Conservation (phyloP, 2,113 vertebrate species). For the Thamnaconus septentrionalis region DNA sequence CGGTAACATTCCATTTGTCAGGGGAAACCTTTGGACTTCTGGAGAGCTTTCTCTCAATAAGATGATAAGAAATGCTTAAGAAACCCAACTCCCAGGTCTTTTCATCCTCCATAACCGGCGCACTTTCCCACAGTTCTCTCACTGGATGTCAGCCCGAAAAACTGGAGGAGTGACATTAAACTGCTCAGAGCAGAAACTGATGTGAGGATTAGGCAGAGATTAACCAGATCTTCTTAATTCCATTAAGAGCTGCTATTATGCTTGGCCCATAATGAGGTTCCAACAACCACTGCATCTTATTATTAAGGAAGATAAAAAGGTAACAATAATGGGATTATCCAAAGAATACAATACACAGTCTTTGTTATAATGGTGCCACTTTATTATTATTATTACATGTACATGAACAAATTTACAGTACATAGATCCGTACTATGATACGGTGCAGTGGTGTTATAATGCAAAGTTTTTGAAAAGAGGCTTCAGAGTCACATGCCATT, state of each 20-base stretch:
- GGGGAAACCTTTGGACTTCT: not conserved
- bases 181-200: constrained; percentile 46
- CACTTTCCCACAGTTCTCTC: constrained; percentile 3
- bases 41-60: not conserved
- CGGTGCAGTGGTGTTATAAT: too few species aligned
- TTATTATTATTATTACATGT: too few species aligned
- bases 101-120: constrained; percentile 5
- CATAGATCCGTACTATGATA: too few species aligned
- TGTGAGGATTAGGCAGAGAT: constrained; percentile 58
- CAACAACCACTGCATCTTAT: not conserved
- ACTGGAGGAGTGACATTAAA: constrained; percentile 35
- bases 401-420: not conserved
- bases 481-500: constrained; percentile 1
- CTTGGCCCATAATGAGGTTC: not conserved
- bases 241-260: constrained; percentile 34
- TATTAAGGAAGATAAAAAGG: not conserved
- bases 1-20: not conserved
- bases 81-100: not conserved
- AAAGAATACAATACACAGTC: not conserved
- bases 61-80: not conserved
- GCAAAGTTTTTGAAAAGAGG: not conserved
- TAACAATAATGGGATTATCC: not conserved
- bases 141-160: constrained; percentile 12
- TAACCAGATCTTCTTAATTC: constrained; percentile 53
- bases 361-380: not conserved